Evolutionary conservation across 1,140 invertebrate genomes (phyloP), one percentile per base, ranked within the genome.

Genomic region (Drosophila carrolli): DNA sequence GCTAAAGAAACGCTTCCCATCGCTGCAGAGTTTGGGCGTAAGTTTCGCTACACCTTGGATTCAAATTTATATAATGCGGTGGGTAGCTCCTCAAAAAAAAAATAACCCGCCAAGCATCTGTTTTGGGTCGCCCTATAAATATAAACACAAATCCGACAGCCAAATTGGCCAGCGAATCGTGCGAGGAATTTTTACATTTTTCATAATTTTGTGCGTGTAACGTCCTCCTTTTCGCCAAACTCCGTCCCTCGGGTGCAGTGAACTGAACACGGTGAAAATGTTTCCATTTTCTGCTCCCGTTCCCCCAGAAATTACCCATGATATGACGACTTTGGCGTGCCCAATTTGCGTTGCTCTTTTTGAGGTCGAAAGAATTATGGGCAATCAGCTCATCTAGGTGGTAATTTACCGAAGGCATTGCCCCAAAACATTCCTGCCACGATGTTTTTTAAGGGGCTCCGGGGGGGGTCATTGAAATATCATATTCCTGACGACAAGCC

Each of bases 11-110:
- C 89, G 91, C 47, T 93, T 92, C 71, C 92, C 92, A 50, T 93
- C 92, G 72, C 77, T 93, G 60, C 83, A 92, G 74, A 92, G 92
- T 85, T 82, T 93, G 59, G 92, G 92, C 71, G 92, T 93, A 92
- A 92, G 92, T 92, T 71, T 9, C 27, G 51, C 44, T 47, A 35
- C 51, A 60, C 67, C 47, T 65, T 61, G 72, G 27, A 60, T 48
- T 11, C 48, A 7, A 29, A 58, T 82, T 88, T 88, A 86, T 86
- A 57, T 86, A 86, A 86, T 78, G 41, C 29, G 29, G 13, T 8
- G 19, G 14, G 6, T 14, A 29, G n/a, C 19, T 29, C 13, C 38
- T 29, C 29, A 5, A 10, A 59, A 16, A 9, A 14, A 29, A 16
- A 41, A 14, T 2, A 13, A 10, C 13, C 19, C n/a, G n/a, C 37